phyloP scores from a whole-genome alignment of 2,113 vertebrate species.

The Raphicerus campestris region DNA sequence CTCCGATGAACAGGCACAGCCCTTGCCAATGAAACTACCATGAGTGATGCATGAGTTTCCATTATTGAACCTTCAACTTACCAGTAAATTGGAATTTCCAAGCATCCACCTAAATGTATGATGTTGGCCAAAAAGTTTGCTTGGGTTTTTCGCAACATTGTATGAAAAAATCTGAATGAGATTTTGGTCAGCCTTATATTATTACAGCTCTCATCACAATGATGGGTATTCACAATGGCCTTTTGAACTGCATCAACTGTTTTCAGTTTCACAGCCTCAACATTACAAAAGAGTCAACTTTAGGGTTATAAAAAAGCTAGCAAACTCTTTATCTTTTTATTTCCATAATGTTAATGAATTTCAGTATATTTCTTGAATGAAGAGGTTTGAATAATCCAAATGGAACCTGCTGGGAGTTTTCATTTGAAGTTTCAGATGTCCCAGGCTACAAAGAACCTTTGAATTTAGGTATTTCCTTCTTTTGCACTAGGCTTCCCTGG shows the following conservation, averaged over 20 bases:
- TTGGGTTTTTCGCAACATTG: background rate
- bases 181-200: background rate
- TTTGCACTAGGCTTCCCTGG: background rate
- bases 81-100: background rate
- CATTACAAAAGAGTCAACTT: background rate
- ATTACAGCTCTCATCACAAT: background rate
- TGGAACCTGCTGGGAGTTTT: conserved; percentile 27
- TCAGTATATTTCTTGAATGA: background rate
- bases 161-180: background rate
- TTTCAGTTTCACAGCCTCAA: background rate
- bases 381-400: conserved; percentile 18
- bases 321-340: background rate
- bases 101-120: background rate
- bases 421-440: conserved; percentile 15
- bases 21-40: background rate
- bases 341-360: background rate
- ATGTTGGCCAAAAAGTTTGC: background rate
- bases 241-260: background rate
- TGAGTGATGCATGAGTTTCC: background rate
- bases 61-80: background rate
- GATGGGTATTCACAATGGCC: background rate
- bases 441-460: background rate
- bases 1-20: background rate
- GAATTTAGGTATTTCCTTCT: conserved; percentile 31
- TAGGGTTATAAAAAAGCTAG: background rate